Evolutionary conservation across 2,113 vertebrate genomes (phyloP), one percentile per base, ranked within the genome.

Genomic region (Brachyhypopomus occidentalis): DNA sequence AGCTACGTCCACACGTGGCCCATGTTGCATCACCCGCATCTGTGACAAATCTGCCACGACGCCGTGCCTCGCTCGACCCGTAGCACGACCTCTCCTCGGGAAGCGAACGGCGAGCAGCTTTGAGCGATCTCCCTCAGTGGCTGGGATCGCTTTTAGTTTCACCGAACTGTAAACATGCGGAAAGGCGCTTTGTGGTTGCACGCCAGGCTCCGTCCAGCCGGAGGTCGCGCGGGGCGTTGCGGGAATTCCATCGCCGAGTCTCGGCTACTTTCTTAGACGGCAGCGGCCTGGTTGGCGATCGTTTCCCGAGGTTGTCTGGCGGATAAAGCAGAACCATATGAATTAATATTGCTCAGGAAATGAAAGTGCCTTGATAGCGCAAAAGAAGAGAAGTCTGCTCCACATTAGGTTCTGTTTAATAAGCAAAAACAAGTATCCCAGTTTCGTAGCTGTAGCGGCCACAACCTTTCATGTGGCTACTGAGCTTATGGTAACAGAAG

Each of bases 141-240:
- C 48, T 64, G 30, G 23, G 22, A 71, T 79, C 58, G 55, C 3
- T 2, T 59, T n/a, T n/a, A n/a, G n/a, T n/a, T 45, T n/a, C 23
- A 5, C n/a, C 27, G 6, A 71, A 73, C 70, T 52, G 58, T 73
- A 80, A 30, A 80, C 58, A 22, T 52, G n/a, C 23, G 78, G 84
- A 77, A 87, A 86, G 84, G 83, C 82, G 82, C 82, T 69, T 4
- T 52, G 69, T 0, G 1, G 86, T 92, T 90, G 85, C 84, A 76
- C 86, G 89, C 89, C 23, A 72, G 81, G 17, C 60, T 83, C 30
- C 2, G 30, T 30, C 38, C 77, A 70, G 88, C 86, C 80, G 83
- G 78, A 63, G 30, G 20, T 16, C 76, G 88, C 79, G 67, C 77
- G 12, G 59, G 79, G 20, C 86, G 79, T 85, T 77, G 69, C 56